Base-by-base conservation (phyloP, 2,888 invertebrate species). In the Danaus chrysippus region DNA sequence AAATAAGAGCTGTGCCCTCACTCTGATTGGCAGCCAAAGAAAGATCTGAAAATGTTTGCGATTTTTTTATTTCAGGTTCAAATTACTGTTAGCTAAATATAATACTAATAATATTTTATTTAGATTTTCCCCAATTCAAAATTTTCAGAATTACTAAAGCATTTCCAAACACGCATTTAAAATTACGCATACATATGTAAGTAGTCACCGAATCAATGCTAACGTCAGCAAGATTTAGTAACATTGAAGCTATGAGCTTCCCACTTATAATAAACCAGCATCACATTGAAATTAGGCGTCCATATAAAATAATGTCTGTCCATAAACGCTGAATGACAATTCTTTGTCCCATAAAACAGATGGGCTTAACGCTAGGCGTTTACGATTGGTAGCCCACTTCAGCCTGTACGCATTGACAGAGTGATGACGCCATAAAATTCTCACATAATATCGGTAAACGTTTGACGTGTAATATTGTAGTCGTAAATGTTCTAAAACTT, bases 401-500 rank as follows among this genome's bases (percentile, higher is more conserved):
- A 77, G 76, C 79, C 78, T 75, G 78, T 81, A 81, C 76, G 78
- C 79, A 78, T 81, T 79, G 82, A 82, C 82, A 79, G 75, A 73
- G 70, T 78, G 81, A 84, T 84, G 80, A 77, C 76, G 79, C 82
- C 74, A 83, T 86, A 88, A 87, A 87, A 87, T 78, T 49, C 68
- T 73, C 77, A 76, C 78, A 78, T 84, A 80, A 83, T 84, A 83
- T 84, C 81, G 79, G 78, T 83, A 86, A 89, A 83, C 84, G 87
- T 81, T 87, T 86, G 81, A 84, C 78, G 78, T 78, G 78, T 79
- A 79, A 84, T 83, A 78, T 75, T 73, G 71, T 67, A 62, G 76
- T 72, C 69, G 70, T 77, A 76, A 70, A 68, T 65, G 67, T 67
- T 65, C 65, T 65, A 62, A 61, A 58, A 65, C 68, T 66, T 63